phyloP scores from a whole-genome alignment of 2,888 invertebrate genomes.

The Aproaerema taeniolella region DNA sequence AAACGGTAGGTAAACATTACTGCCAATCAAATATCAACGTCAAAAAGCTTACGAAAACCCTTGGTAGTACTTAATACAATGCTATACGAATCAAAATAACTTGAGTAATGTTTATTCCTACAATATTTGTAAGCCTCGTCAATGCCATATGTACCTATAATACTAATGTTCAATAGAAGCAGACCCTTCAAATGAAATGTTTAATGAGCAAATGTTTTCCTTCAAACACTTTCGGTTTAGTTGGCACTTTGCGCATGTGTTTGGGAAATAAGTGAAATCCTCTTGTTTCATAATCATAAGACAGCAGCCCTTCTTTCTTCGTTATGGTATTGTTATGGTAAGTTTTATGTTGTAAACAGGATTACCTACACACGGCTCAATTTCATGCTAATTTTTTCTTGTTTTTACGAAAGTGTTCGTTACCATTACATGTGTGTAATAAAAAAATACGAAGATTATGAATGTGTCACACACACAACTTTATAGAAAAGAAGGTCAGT shows the following conservation, averaged over 20 bases:
- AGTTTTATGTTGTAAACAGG: constrained; percentile 3
- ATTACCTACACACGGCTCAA: constrained; percentile 1
- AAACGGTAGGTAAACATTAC: constrained; percentile 8
- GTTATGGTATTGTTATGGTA: constrained; percentile 10
- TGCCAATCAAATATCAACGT: neutral
- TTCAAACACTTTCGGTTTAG: constrained; percentile 19
- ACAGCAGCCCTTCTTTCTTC: constrained; percentile 12
- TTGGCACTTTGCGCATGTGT: constrained; percentile 6
- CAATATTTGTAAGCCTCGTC: too few relatives aligned
- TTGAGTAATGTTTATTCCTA: too few relatives aligned
- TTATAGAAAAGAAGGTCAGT: too few relatives aligned
- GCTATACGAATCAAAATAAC: constrained; percentile 1
- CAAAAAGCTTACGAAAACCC: neutral
- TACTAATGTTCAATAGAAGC: too few relatives aligned
- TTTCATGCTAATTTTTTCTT: neutral
- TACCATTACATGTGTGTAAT: too few relatives aligned
- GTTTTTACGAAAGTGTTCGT: too few relatives aligned
- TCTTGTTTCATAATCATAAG: constrained; percentile 9
- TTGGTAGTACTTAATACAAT: neutral
- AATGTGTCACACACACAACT: too few relatives aligned
- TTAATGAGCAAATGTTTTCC: constrained; percentile 19
- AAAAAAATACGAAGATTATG: too few relatives aligned
- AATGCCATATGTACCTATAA: too few relatives aligned
- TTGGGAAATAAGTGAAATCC: constrained; percentile 9
- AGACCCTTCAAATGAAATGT: too few relatives aligned